These are phyloP conservation scores for Seira ritae DNA, from an alignment of 2,888 invertebrate species.

Conservation along the genomic window DNA sequence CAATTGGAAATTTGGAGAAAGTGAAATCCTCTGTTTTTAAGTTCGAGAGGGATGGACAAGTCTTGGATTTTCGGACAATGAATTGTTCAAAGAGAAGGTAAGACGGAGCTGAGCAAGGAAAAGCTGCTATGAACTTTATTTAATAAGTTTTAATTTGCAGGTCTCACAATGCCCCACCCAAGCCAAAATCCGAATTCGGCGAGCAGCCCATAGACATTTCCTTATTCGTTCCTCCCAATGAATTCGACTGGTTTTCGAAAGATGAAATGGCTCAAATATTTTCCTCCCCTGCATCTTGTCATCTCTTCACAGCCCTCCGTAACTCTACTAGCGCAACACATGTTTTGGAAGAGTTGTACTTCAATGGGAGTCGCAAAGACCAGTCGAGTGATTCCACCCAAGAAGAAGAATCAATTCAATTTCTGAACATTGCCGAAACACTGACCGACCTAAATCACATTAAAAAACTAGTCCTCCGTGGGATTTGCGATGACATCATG, in stretches of 20 bases:
- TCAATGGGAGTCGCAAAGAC: conserved; percentile 43
- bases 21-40: too few species aligned
- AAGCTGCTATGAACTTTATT: too few species aligned
- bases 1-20: too few species aligned
- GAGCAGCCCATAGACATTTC: too few species aligned
- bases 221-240: conserved; percentile 56
- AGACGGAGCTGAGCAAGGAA: too few species aligned
- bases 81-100: conserved; percentile 18
- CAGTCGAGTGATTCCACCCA: too few species aligned
- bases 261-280: conserved; percentile 59
- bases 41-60: not conserved
- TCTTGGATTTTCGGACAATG: conserved; percentile 58
- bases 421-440: conserved; percentile 22
- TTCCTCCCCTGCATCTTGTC: conserved; percentile 51
- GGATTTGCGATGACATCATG: conserved; percentile 64
- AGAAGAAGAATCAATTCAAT: too few species aligned
- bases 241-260: conserved; percentile 64
- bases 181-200: too few species aligned
- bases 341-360: conserved; percentile 44
- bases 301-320: conserved; percentile 36
- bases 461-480: conserved; percentile 55
- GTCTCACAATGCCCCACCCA: too few species aligned
- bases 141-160: too few species aligned
- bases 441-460: conserved; percentile 38
- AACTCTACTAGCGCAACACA: too few species aligned